Evolutionary conservation across 2,113 vertebrate genomes (phyloP).

Genomic region (Stigmatopora argus): DNA sequence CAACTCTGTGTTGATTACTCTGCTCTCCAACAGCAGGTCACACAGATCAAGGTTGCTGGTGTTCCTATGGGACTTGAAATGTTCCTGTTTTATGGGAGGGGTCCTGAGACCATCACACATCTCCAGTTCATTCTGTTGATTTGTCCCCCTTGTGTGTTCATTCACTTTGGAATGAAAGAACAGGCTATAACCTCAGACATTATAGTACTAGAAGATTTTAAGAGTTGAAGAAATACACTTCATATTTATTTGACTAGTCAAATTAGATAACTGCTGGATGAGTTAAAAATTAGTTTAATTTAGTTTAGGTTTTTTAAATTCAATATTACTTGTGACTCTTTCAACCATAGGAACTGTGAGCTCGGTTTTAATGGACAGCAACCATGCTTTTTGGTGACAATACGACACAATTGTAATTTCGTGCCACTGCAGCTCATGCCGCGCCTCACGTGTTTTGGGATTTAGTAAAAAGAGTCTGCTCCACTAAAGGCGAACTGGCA

Average conservation of each 20-base stretch:
- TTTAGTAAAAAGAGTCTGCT: too few relatives aligned
- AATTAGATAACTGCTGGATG: background rate
- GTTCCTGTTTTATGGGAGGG: slow-evolving; percentile 23
- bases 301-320: too few relatives aligned
- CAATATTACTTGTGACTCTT: too few relatives aligned
- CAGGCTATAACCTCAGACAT: background rate
- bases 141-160: background rate
- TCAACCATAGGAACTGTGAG: too few relatives aligned
- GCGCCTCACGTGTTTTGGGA: too few relatives aligned
- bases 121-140: slow-evolving; percentile 5
- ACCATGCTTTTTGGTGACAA: too few relatives aligned
- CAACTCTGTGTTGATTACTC: slow-evolving; percentile 40
- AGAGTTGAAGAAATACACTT: background rate
- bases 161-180: slow-evolving; percentile 5
- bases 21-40: slow-evolving; percentile 30
- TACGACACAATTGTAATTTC: too few relatives aligned
- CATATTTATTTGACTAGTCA: background rate
- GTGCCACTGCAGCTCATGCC: too few relatives aligned
- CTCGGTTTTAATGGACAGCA: background rate
- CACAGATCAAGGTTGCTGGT: slow-evolving; percentile 43
- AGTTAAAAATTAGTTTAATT: too few relatives aligned
- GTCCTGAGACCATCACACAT: slow-evolving; percentile 1
- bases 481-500: too few relatives aligned
- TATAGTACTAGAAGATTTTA: background rate
- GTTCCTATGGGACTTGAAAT: slow-evolving; percentile 30